phyloP scores from a whole-genome alignment of 2,888 invertebrate species.

The Phlogophora meticulosa region DNA sequence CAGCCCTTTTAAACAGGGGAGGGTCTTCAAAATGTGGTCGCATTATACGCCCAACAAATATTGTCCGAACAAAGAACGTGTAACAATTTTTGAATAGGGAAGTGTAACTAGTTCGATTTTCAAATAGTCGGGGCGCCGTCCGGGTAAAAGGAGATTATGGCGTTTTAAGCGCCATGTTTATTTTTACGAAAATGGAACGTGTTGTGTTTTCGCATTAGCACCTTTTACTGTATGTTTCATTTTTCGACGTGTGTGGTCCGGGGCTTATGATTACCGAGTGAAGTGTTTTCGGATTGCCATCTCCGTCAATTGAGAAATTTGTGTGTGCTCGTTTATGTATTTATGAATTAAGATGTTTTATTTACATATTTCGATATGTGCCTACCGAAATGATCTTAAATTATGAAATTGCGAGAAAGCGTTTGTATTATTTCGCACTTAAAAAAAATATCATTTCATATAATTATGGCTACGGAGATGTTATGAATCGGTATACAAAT shows the following conservation, averaged over 20 bases:
- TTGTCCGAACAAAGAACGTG: constrained; percentile 84
- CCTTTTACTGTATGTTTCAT: constrained; percentile 87
- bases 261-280: constrained; percentile 44
- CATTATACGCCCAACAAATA: constrained; percentile 80
- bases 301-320: constrained; percentile 58
- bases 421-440: not conserved
- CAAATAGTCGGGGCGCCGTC: constrained; percentile 82
- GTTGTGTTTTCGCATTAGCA: constrained; percentile 88
- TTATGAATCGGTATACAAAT: not conserved
- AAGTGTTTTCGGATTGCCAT: constrained; percentile 56
- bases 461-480: not conserved
- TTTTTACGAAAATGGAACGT: constrained; percentile 85
- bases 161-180: constrained; percentile 85
- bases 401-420: not conserved
- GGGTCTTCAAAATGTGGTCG: constrained; percentile 77
- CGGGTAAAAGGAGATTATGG: constrained; percentile 87
- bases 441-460: not conserved
- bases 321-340: constrained; percentile 38
- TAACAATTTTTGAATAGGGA: constrained; percentile 84
- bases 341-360: constrained; percentile 18
- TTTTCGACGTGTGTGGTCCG: constrained; percentile 87
- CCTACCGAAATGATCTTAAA: constrained; percentile 5
- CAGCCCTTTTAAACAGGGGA: constrained; percentile 58
- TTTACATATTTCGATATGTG: not conserved
- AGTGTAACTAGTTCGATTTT: constrained; percentile 82